phyloP scores from a whole-genome alignment of 2,888 invertebrate species.

The Harpalus rufipes region DNA sequence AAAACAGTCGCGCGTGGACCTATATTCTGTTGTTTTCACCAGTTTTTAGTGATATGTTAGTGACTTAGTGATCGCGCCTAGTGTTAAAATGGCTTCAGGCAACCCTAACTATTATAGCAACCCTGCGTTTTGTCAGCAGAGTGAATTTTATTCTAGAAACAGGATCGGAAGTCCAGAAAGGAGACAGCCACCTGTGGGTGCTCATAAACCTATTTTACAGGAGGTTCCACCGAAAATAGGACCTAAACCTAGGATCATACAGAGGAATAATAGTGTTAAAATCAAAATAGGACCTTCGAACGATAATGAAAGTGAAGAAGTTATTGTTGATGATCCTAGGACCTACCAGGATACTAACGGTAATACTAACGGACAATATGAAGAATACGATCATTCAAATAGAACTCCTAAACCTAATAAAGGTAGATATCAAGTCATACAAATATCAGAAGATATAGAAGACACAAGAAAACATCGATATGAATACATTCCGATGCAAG shows the following conservation, averaged over 20 bases:
- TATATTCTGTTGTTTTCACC: background rate
- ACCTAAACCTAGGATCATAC: conserved; percentile 70
- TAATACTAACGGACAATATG: conserved; percentile 39
- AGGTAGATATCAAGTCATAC: conserved; percentile 75
- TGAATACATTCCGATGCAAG: conserved; percentile 80
- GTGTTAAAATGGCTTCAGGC: conserved; percentile 49
- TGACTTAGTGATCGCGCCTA: conserved; percentile 9
- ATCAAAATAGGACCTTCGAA: conserved; percentile 57
- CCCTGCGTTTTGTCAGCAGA: conserved; percentile 89
- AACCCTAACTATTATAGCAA: conserved; percentile 84
- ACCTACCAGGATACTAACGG: conserved; percentile 18
- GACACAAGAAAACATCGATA: conserved; percentile 75
- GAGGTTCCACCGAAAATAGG: conserved; percentile 71
- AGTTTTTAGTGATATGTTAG: conserved; percentile 36
- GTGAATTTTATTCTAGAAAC: conserved; percentile 79
- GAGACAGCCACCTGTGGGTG: conserved; percentile 76
- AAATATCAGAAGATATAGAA: conserved; percentile 73
- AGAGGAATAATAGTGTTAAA: conserved; percentile 43
- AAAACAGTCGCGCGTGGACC: conserved; percentile 50
- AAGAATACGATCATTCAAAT: background rate
- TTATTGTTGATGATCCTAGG: conserved; percentile 73
- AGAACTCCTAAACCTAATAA: conserved; percentile 67
- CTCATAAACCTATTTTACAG: conserved; percentile 73
- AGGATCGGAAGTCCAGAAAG: conserved; percentile 67
- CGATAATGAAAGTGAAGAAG: conserved; percentile 75